Evolutionary conservation across 2,113 vertebrate species (phyloP).

Genomic region (Antechinus flavipes): DNA sequence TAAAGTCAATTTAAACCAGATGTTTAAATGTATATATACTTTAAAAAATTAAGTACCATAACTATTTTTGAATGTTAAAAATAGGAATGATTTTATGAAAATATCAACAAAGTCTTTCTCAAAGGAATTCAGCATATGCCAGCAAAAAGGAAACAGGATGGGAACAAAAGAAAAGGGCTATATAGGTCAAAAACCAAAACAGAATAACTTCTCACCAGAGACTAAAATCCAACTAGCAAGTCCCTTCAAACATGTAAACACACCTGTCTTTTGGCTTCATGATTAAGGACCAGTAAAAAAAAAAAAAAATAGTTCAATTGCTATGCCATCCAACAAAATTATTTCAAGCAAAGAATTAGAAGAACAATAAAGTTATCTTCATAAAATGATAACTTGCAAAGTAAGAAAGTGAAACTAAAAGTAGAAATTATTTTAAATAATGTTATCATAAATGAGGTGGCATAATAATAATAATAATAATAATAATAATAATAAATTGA

Average conservation of each 20-base stretch:
- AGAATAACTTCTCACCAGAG: constrained; percentile 49
- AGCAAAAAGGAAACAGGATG: constrained; percentile 29
- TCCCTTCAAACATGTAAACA: constrained; percentile 52
- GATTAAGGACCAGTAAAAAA: constrained; percentile 53
- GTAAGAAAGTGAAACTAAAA: constrained; percentile 16
- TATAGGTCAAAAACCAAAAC: constrained; percentile 45
- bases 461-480: not conserved
- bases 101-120: not conserved
- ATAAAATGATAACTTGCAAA: constrained; percentile 38
- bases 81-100: constrained; percentile 29
- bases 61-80: not conserved
- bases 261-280: constrained; percentile 2
- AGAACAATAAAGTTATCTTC: constrained; percentile 52
- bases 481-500: not conserved
- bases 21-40: not conserved
- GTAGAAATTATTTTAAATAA: not conserved
- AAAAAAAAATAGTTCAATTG: constrained; percentile 19
- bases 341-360: not conserved
- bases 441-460: not conserved
- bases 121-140: constrained; percentile 23
- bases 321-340: constrained; percentile 26
- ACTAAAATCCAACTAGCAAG: constrained; percentile 16
- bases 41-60: not conserved
- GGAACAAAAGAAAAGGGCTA: constrained; percentile 37
- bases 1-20: not conserved